Evolutionary conservation across 2,888 invertebrate genomes (phyloP).

Genomic region (Cyrtodaria siliqua): DNA sequence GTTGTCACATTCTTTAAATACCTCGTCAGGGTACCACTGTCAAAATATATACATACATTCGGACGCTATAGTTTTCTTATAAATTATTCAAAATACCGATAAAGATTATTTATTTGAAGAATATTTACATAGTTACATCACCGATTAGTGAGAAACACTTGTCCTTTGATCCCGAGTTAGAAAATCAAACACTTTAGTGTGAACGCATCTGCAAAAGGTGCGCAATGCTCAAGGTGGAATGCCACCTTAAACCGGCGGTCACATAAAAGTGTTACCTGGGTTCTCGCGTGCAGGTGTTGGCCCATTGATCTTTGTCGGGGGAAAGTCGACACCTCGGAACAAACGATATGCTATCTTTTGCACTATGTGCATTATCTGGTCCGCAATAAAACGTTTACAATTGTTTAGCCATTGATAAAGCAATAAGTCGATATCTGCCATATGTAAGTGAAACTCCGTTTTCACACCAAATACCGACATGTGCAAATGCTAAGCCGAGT

Average conservation of each 20-base stretch:
- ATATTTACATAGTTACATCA: constrained; percentile 30
- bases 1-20: too few species aligned
- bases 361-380: neutral
- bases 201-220: constrained; percentile 1
- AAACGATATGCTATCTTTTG: constrained; percentile 29
- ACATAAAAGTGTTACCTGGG: constrained; percentile 11
- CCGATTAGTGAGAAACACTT: constrained; percentile 15
- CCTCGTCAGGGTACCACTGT: too few species aligned
- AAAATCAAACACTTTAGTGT: constrained; percentile 10
- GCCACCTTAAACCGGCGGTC: constrained; percentile 7
- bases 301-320: neutral
- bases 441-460: neutral
- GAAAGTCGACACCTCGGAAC: neutral
- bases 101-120: neutral
- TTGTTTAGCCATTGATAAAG: constrained; percentile 1
- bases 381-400: neutral
- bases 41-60: too few species aligned
- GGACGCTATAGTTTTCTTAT: too few species aligned
- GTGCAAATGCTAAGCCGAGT: too few species aligned
- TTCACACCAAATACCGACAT: too few species aligned
- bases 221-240: constrained; percentile 9
- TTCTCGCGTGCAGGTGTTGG: neutral
- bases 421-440: constrained; percentile 7
- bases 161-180: constrained; percentile 22
- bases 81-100: constrained; percentile 23